Evolutionary conservation across 1,140 invertebrate genomes (phyloP).

Genomic region (Bombus consobrinus): DNA sequence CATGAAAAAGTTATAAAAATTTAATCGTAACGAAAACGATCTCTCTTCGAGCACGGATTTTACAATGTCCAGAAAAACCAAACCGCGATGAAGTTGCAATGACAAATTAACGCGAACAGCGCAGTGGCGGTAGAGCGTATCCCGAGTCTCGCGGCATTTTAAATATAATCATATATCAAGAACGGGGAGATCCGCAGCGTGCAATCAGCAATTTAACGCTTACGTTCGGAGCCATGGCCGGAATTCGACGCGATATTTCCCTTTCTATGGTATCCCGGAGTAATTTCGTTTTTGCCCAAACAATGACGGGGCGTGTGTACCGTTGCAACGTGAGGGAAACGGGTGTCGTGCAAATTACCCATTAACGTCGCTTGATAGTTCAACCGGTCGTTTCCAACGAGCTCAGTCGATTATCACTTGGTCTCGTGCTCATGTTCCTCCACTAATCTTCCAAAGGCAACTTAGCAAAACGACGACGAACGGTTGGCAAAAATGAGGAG

Average conservation of each 20-base stretch:
- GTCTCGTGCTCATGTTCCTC: constrained; percentile 46
- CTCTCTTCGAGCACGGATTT: background rate
- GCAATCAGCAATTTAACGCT: constrained; percentile 29
- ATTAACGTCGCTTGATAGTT: constrained; percentile 50
- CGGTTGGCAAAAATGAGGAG: background rate
- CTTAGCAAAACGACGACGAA: constrained; percentile 17
- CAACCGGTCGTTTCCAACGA: constrained; percentile 24
- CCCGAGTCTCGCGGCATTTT: background rate
- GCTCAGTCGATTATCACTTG: constrained; percentile 57
- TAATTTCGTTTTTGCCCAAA: constrained; percentile 31
- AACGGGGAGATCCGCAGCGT: background rate
- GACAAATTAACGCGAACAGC: constrained; percentile 7
- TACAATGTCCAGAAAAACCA: background rate
- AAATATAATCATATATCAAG: constrained; percentile 30
- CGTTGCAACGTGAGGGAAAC: background rate
- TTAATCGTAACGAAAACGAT: background rate
- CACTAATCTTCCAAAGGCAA: constrained; percentile 59
- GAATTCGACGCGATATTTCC: constrained; percentile 40
- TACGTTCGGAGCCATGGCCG: background rate
- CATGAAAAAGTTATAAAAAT: background rate
- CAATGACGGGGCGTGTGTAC: background rate
- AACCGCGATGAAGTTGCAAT: background rate
- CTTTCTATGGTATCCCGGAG: constrained; percentile 22
- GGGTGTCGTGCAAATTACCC: constrained; percentile 42
- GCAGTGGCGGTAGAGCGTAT: background rate